These are phyloP conservation scores for Ichneumon xanthorius DNA, from an alignment of 2,888 invertebrate genomes.

Conservation along the genomic window DNA sequence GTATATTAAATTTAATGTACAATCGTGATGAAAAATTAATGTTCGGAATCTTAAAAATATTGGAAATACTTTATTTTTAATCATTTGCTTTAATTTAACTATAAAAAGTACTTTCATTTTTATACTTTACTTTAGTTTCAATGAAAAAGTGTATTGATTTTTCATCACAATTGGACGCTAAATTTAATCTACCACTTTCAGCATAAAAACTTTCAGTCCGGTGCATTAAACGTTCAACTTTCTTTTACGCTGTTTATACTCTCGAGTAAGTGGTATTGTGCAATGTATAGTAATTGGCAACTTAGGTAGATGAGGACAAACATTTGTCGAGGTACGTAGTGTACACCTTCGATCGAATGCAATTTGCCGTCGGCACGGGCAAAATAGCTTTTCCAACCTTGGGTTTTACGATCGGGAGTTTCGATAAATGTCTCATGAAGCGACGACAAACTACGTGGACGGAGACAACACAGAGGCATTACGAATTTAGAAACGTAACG, in stretches of 20 bases:
- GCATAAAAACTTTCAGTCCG: too few relatives aligned
- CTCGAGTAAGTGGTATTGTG: neutral
- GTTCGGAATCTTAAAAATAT: too few relatives aligned
- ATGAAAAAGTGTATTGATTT: too few relatives aligned
- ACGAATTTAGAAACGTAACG: neutral
- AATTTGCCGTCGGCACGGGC: neutral
- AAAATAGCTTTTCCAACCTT: neutral
- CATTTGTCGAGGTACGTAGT: neutral
- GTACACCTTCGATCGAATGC: neutral
- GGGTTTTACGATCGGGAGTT: neutral
- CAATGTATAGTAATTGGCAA: neutral
- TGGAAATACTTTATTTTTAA: too few relatives aligned
- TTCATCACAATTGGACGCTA: too few relatives aligned
- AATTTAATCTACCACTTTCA: too few relatives aligned
- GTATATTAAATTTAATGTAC: too few relatives aligned
- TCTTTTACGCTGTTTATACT: neutral
- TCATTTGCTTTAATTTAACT: too few relatives aligned
- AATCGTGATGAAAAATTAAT: too few relatives aligned
- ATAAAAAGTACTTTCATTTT: too few relatives aligned
- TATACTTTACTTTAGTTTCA: neutral
- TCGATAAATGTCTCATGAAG: constrained; percentile 4
- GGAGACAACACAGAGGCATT: neutral
- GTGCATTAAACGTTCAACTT: too few relatives aligned
- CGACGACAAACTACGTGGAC: neutral
- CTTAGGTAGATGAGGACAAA: neutral